Evolutionary conservation across 2,113 vertebrate species (phyloP).

Genomic region (Odocoileus hemionus): DNA sequence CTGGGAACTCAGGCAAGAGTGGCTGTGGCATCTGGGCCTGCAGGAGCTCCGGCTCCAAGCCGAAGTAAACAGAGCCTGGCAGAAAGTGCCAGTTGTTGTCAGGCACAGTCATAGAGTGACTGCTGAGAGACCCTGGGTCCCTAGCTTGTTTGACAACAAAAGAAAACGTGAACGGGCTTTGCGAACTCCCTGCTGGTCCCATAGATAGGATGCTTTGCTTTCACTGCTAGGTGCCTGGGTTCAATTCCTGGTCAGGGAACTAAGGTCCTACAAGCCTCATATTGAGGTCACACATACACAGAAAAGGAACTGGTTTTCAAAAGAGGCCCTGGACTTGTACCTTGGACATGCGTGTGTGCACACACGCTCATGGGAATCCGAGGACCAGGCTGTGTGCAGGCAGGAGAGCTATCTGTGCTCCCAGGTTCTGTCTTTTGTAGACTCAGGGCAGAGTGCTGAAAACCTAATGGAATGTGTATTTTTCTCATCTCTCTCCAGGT

Average conservation of each 20-base stretch:
- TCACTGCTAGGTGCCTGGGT: neutral
- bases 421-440: fast-evolving
- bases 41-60: neutral
- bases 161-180: neutral
- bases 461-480: neutral
- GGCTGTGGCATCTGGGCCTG: neutral
- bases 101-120: neutral
- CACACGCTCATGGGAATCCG: neutral
- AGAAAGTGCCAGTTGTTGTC: neutral
- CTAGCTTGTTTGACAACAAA: neutral
- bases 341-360: fast-evolving
- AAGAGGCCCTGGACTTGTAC: neutral
- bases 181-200: neutral
- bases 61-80: fast-evolving
- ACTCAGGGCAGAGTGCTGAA: neutral
- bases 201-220: neutral
- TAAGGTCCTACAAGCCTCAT: neutral
- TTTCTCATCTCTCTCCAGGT: conserved; percentile 83
- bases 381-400: fast-evolving
- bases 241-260: neutral
- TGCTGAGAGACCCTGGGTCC: neutral
- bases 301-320: neutral
- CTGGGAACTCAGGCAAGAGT: fast-evolving
- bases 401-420: neutral
- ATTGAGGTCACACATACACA: neutral